Conservation (phyloP, 2,113 vertebrate genomes). For the Eptesicus fuscus region DNA sequence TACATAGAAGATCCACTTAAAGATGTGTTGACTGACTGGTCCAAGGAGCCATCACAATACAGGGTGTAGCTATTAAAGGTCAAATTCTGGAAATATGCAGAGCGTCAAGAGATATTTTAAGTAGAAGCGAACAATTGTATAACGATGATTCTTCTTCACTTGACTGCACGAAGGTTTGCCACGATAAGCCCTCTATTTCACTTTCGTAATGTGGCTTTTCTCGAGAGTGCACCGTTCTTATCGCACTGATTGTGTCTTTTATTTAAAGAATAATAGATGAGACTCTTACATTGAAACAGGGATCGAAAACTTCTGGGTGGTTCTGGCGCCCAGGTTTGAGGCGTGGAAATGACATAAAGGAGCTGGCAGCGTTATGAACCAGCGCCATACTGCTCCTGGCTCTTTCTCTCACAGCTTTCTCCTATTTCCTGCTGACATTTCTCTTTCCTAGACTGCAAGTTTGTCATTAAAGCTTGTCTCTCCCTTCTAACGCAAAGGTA, state of each 20-base stretch:
- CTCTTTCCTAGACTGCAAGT: neutral
- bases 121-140: neutral
- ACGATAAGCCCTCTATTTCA: neutral
- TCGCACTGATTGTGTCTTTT: constrained; percentile 28
- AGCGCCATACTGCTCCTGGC: neutral
- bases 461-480: neutral
- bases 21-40: neutral
- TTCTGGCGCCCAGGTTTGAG: neutral
- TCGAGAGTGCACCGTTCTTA: neutral
- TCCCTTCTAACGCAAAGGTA: neutral
- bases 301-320: constrained; percentile 1
- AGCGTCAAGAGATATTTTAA: neutral
- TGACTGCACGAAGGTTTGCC: neutral
- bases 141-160: neutral
- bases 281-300: constrained; percentile 31
- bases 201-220: constrained; percentile 42
- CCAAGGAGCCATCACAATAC: neutral
- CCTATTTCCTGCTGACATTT: neutral
- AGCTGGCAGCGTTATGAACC: neutral
- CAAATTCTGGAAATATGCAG: neutral
- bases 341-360: neutral
- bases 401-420: neutral
- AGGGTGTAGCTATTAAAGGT: neutral
- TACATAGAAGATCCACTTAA: neutral
- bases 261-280: constrained; percentile 38